A percentile compares a stretch with the other conserved stretches of the same genome.
These are phyloP conservation scores for Dasysyrphus albostriatus DNA, from an alignment of 2,888 invertebrate species.

Conservation along the genomic window DNA sequence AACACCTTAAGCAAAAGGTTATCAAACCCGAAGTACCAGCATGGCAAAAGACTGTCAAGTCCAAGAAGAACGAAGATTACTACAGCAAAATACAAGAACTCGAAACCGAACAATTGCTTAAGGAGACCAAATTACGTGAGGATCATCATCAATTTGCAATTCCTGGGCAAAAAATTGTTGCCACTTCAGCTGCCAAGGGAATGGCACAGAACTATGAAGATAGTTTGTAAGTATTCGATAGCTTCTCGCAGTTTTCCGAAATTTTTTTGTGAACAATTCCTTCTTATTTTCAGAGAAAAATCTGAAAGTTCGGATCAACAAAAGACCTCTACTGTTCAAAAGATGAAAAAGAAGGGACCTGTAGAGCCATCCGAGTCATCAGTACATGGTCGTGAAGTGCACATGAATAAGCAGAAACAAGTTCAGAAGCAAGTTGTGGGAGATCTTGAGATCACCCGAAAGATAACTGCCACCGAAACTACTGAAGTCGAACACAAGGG, in stretches of 20 bases:
- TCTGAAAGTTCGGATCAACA: constrained; percentile 85
- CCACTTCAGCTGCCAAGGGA: constrained; percentile 91
- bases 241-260: not conserved
- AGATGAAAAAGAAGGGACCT: constrained; percentile 85
- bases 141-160: constrained; percentile 92
- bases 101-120: constrained; percentile 93
- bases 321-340: constrained; percentile 82
- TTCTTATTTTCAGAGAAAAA: constrained; percentile 85
- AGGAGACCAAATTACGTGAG: constrained; percentile 91
- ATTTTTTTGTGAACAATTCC: constrained; percentile 13
- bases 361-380: constrained; percentile 91
- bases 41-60: constrained; percentile 93
- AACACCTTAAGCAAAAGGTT: constrained; percentile 87
- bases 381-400: constrained; percentile 94
- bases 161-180: constrained; percentile 92
- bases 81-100: constrained; percentile 92
- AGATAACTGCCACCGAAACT: constrained; percentile 96
- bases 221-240: constrained; percentile 88
- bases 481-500: constrained; percentile 96
- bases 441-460: constrained; percentile 94
- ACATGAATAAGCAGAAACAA: constrained; percentile 94
- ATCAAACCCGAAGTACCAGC: constrained; percentile 91
- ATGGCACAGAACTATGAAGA: constrained; percentile 95
- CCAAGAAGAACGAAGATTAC: constrained; percentile 93
- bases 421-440: constrained; percentile 94